Evolutionary conservation across 2,888 invertebrate species (phyloP).

Genomic region (Atrina japonica): DNA sequence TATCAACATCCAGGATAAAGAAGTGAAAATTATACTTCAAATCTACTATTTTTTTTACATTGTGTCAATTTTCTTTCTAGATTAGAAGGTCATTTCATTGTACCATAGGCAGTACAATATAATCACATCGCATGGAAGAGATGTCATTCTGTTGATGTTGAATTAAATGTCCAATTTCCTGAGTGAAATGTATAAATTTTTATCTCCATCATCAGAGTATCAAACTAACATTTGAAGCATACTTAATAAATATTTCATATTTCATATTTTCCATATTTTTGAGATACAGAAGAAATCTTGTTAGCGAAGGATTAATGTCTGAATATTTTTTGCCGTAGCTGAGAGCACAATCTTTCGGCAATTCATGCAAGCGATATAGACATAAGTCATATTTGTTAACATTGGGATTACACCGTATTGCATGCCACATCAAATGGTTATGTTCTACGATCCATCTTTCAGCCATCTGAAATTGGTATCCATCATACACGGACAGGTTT

Average conservation of each 20-base stretch:
- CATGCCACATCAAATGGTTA: constrained; percentile 38
- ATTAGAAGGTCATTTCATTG: constrained; percentile 33
- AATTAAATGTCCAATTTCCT: too few relatives aligned
- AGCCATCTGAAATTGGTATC: constrained; percentile 30
- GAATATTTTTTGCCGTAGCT: too few relatives aligned
- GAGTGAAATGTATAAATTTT: too few relatives aligned
- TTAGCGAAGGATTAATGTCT: constrained; percentile 4
- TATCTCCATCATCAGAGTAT: too few relatives aligned
- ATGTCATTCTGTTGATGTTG: too few relatives aligned
- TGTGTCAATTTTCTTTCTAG: constrained; percentile 40
- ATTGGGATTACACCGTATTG: constrained; percentile 32
- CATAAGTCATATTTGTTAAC: constrained; percentile 1
- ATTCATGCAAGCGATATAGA: too few relatives aligned
- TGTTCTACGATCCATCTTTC: constrained; percentile 39
- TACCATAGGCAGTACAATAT: background rate
- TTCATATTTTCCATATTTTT: constrained; percentile 7
- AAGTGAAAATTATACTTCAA: constrained; percentile 36
- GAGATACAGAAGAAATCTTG: constrained; percentile 4
- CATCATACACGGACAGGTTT: constrained; percentile 39
- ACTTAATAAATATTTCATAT: constrained; percentile 29
- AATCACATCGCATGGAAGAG: too few relatives aligned
- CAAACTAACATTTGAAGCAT: too few relatives aligned
- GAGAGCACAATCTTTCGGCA: too few relatives aligned
- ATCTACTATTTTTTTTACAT: constrained; percentile 28
- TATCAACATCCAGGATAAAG: constrained; percentile 18